Evolutionary conservation across 2,113 vertebrate genomes (phyloP).

Genomic region (Lepidothrix coronata): DNA sequence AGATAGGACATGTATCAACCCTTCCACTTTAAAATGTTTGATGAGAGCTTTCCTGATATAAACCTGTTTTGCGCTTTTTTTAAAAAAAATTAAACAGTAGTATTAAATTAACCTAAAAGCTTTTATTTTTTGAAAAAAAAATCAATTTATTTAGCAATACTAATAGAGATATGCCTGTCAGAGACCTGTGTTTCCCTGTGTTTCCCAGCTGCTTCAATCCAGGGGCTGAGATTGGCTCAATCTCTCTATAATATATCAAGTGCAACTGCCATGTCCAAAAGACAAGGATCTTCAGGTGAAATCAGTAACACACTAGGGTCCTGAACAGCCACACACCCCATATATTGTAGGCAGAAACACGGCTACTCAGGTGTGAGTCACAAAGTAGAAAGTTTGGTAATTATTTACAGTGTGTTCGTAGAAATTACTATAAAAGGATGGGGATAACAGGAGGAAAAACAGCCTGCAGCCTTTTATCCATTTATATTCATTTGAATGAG

Average conservation of each 20-base stretch:
- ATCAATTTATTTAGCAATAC: neutral
- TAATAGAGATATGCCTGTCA: neutral
- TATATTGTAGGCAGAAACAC: neutral
- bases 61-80: neutral
- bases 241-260: neutral
- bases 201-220: neutral
- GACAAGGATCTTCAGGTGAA: neutral
- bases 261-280: neutral
- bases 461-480: neutral
- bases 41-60: neutral
- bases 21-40: neutral
- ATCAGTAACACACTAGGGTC: neutral
- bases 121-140: neutral
- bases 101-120: neutral
- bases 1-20: conserved; percentile 15
- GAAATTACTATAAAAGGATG: conserved; percentile 60
- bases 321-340: neutral
- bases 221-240: neutral
- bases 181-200: neutral
- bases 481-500: neutral
- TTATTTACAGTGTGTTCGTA: neutral
- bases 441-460: neutral
- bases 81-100: neutral
- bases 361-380: conserved; percentile 44
- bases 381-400: conserved; percentile 25